Evolutionary conservation across 2,113 vertebrate species (phyloP).

Genomic region (Strix aluco): DNA sequence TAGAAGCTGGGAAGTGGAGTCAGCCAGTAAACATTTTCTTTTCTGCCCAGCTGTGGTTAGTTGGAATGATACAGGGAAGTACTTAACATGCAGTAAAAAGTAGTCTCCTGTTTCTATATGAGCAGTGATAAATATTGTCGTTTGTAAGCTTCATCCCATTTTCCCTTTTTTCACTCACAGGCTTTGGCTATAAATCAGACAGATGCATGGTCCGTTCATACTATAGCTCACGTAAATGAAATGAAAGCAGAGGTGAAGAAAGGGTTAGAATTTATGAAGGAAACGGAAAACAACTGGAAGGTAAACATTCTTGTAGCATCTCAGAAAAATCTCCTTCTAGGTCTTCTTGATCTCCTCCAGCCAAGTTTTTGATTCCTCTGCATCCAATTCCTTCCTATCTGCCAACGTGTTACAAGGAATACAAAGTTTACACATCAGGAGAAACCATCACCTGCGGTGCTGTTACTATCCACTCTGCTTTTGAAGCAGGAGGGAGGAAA

Average conservation of each 20-base stretch:
- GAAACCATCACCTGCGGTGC: neutral
- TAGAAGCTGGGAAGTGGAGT: neutral
- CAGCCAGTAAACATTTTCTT: neutral
- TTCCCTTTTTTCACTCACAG: conserved; percentile 50
- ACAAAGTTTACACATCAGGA: neutral
- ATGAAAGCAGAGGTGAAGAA: conserved; percentile 88
- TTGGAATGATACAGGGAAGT: neutral
- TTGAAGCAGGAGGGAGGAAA: neutral
- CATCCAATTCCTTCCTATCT: neutral
- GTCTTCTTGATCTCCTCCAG: neutral
- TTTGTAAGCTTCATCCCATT: neutral
- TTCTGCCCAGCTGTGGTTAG: neutral
- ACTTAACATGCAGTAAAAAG: neutral
- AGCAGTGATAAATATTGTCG: neutral
- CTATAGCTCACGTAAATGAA: conserved; percentile 90
- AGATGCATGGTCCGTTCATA: conserved; percentile 89
- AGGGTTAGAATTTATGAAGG: conserved; percentile 87
- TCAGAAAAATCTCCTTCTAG: neutral
- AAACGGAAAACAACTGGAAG: conserved; percentile 88
- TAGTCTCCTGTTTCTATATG: neutral
- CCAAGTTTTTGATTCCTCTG: neutral
- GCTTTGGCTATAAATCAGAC: conserved; percentile 79
- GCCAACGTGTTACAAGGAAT: neutral
- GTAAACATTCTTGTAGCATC: conserved; percentile 54
- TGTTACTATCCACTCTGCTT: neutral